phyloP scores from a whole-genome alignment of 2,888 invertebrate species.

The Euphydryas editha region DNA sequence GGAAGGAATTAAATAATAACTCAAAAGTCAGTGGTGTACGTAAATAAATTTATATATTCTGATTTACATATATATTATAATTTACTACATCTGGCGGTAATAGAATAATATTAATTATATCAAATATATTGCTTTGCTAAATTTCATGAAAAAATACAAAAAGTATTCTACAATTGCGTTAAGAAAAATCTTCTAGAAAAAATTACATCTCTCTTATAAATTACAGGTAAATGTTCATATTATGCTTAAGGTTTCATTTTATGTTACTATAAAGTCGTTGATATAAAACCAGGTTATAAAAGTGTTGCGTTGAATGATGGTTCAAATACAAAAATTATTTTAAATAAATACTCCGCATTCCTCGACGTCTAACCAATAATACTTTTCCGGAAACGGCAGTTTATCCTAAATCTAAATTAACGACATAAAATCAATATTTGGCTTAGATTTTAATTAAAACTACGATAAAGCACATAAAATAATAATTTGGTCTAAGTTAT shows the following conservation, averaged over 20 bases:
- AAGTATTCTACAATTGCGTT: slow-evolving; percentile 75
- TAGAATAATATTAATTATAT: slow-evolving; percentile 67
- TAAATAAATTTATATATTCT: slow-evolving; percentile 80
- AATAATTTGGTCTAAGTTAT: slow-evolving; percentile 84
- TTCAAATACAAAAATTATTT: slow-evolving; percentile 41
- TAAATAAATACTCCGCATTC: slow-evolving; percentile 78
- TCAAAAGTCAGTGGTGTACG: slow-evolving; percentile 64
- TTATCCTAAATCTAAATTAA: slow-evolving; percentile 70
- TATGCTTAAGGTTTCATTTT: slow-evolving; percentile 72
- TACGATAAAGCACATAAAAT: slow-evolving; percentile 81
- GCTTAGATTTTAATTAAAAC: slow-evolving; percentile 82
- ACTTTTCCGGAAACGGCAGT: slow-evolving; percentile 75
- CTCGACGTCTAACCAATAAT: slow-evolving; percentile 71
- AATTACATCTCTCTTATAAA: slow-evolving; percentile 70
- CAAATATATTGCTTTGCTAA: slow-evolving; percentile 80
- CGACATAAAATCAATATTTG: slow-evolving; percentile 82
- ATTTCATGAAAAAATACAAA: slow-evolving; percentile 80
- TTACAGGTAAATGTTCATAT: slow-evolving; percentile 70
- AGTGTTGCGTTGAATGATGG: slow-evolving; percentile 17
- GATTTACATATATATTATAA: slow-evolving; percentile 66
- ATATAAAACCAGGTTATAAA: slow-evolving; percentile 47
- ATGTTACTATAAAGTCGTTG: slow-evolving; percentile 56
- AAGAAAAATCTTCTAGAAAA: slow-evolving; percentile 76
- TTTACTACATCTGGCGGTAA: slow-evolving; percentile 70
- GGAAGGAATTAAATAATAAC: slow-evolving; percentile 53